Evolutionary conservation across 2,888 invertebrate genomes (phyloP).

Genomic region (Polyommatus icarus): DNA sequence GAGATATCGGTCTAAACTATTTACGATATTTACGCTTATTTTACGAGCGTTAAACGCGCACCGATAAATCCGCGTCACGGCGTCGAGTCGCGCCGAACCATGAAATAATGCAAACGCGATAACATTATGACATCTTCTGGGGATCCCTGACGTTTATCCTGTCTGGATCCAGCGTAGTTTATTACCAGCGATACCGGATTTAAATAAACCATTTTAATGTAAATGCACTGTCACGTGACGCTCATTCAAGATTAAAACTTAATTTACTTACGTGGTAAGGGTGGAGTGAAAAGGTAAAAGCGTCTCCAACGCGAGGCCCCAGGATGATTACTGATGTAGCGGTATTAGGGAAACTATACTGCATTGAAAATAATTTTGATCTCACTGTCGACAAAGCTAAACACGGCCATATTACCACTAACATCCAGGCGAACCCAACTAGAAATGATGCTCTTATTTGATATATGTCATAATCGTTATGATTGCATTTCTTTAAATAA

Average conservation of each 20-base stretch:
- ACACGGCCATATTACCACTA: too few relatives aligned
- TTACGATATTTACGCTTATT: slow-evolving; percentile 31
- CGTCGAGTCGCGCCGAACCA: slow-evolving; percentile 51
- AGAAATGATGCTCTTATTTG: too few relatives aligned
- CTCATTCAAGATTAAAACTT: not conserved
- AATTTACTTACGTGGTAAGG: not conserved
- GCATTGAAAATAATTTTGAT: too few relatives aligned
- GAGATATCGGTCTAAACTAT: not conserved
- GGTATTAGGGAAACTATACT: not conserved
- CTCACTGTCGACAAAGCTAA: too few relatives aligned
- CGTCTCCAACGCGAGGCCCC: not conserved
- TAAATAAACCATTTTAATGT: slow-evolving; percentile 18
- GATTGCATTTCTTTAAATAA: too few relatives aligned
- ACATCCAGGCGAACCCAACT: too few relatives aligned
- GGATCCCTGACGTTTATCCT: slow-evolving; percentile 54
- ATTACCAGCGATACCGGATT: slow-evolving; percentile 29
- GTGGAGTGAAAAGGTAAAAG: not conserved
- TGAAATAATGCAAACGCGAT: slow-evolving; percentile 76
- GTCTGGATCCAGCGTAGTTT: slow-evolving; percentile 39
- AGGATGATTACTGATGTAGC: not conserved
- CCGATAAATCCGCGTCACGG: slow-evolving; percentile 67
- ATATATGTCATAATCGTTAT: too few relatives aligned
- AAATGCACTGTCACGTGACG: slow-evolving; percentile 1
- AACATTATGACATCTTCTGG: slow-evolving; percentile 69
- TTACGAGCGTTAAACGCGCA: slow-evolving; percentile 50